A percentile compares a stretch with the other conserved stretches of the same genome.
These are phyloP conservation scores for Calliphora vicina DNA, from an alignment of 1,140 invertebrate species.

Conservation along the genomic window DNA sequence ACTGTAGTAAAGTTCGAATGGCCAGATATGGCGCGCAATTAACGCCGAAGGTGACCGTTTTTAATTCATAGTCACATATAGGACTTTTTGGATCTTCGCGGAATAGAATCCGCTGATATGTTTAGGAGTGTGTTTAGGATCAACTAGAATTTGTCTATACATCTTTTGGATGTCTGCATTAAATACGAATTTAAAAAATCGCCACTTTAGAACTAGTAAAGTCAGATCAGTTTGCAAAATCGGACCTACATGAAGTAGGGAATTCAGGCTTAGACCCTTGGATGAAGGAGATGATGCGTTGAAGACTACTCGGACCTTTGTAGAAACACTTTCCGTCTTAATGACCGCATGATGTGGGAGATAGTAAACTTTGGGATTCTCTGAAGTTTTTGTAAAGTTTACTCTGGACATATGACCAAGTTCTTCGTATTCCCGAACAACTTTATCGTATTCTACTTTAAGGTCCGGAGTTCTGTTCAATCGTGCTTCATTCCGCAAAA, in stretches of 20 bases:
- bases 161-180: constrained; percentile 16
- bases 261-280: not conserved
- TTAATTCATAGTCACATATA: no score
- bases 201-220: not conserved
- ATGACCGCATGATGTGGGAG: constrained; percentile 18
- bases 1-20: not conserved
- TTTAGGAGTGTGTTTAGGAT: not conserved
- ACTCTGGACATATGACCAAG: not conserved
- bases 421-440: no score
- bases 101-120: constrained; percentile 13
- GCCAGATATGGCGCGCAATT: no score
- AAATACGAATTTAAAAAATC: not conserved
- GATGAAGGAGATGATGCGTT: not conserved
- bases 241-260: not conserved
- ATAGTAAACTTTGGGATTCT: not conserved
- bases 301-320: not conserved
- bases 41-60: no score
- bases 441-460: no score
- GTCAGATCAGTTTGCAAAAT: not conserved
- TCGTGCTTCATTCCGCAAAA: no score
- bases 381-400: not conserved
- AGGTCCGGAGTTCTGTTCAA: no score
- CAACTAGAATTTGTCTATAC: constrained; percentile 16
- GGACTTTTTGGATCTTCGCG: not conserved
- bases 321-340: not conserved